phyloP scores from a whole-genome alignment of 2,113 vertebrate genomes.

The Columba janthina region DNA sequence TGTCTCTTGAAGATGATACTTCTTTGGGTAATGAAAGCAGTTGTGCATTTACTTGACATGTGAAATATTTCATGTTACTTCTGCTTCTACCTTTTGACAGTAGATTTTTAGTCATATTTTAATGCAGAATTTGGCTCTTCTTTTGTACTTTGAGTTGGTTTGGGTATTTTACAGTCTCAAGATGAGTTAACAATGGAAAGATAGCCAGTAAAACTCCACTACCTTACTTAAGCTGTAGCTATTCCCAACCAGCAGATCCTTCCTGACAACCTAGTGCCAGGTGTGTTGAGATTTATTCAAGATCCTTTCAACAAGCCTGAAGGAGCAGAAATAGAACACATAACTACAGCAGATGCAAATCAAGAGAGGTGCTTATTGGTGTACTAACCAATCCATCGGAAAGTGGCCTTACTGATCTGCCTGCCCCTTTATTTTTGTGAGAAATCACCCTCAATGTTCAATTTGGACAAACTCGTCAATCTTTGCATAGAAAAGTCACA shows the following conservation, averaged over 20 bases:
- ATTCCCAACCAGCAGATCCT: not conserved
- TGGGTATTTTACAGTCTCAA: not conserved
- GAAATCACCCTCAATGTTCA: not conserved
- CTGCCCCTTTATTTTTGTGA: not conserved
- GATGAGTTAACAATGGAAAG: not conserved
- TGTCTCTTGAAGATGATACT: not conserved
- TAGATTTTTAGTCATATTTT: not conserved
- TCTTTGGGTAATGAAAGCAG: not conserved
- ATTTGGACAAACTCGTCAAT: not conserved
- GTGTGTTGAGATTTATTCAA: not conserved
- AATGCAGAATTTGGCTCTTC: not conserved
- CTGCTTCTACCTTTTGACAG: not conserved
- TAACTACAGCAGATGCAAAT: not conserved
- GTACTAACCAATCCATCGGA: not conserved
- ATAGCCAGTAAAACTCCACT: not conserved
- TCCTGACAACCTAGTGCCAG: not conserved
- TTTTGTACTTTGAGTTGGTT: not conserved
- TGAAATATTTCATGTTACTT: not conserved
- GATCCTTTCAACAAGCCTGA: not conserved
- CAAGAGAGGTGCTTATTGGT: accelerated
- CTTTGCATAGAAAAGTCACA: not conserved
- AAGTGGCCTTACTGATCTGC: not conserved
- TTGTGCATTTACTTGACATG: not conserved
- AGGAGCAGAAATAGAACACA: not conserved
- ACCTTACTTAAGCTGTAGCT: not conserved